Evolutionary conservation across 2,797 vertebrate genomes (phyloP).

Genomic region (Halcyon badia): DNA sequence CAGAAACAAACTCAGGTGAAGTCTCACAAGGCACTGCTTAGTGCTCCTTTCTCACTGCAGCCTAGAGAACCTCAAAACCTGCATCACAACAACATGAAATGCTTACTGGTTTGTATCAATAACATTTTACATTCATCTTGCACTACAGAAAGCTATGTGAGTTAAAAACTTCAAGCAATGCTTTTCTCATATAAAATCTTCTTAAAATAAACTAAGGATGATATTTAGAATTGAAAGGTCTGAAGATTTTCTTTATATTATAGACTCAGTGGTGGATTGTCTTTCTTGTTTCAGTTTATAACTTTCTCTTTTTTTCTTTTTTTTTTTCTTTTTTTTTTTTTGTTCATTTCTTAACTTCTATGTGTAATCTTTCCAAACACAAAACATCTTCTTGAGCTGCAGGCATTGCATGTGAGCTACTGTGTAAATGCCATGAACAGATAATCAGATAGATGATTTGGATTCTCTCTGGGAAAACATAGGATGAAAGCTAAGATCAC

Average conservation of each 20-base stretch:
- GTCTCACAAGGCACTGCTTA: background rate
- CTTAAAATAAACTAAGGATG: background rate
- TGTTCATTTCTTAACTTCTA: background rate
- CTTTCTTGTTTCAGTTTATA: background rate
- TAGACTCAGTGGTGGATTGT: background rate
- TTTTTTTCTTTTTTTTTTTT: too few relatives aligned
- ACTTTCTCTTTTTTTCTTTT: background rate
- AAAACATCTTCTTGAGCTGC: background rate
- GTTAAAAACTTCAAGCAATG: background rate
- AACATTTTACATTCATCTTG: background rate
- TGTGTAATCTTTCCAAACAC: background rate
- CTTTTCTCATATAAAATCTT: background rate
- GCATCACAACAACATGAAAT: background rate
- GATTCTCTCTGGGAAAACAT: background rate
- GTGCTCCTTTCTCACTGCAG: background rate
- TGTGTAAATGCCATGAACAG: background rate
- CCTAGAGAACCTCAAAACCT: background rate
- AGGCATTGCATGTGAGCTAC: background rate
- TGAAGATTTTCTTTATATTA: background rate
- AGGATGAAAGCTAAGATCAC: background rate
- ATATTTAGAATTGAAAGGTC: background rate
- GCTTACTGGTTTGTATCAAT: background rate
- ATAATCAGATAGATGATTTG: background rate
- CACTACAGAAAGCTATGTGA: background rate
- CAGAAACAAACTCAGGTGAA: background rate